phyloP scores from a whole-genome alignment of 2,113 vertebrate genomes.

The Microcebus murinus region DNA sequence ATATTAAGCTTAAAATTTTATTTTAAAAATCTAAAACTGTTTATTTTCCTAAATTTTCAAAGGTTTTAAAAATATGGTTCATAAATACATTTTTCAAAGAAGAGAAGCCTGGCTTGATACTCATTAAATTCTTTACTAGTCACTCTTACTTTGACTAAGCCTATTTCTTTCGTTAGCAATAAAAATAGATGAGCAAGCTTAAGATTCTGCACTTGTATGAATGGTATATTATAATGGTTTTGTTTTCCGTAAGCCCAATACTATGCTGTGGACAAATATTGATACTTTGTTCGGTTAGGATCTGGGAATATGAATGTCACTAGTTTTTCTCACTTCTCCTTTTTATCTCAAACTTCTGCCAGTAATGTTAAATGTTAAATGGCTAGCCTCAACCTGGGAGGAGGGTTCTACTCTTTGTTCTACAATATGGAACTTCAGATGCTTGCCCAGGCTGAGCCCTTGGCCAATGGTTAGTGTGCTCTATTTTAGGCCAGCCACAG shows the following conservation, averaged over 20 bases:
- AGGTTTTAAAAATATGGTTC: not conserved
- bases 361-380: not conserved
- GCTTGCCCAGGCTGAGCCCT: not conserved
- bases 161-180: conserved; percentile 21
- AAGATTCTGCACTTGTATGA: not conserved
- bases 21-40: conserved; percentile 11
- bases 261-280: not conserved
- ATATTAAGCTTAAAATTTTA: not conserved
- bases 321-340: not conserved
- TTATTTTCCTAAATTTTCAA: not conserved
- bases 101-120: not conserved
- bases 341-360: not conserved
- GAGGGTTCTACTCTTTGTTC: not conserved
- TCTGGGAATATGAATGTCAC: not conserved
- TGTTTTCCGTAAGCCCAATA: not conserved
- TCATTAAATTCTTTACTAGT: not conserved
- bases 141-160: not conserved
- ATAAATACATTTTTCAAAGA: not conserved
- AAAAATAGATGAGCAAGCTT: conserved; percentile 20
- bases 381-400: not conserved
- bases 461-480: not conserved
- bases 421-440: not conserved
- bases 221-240: not conserved
- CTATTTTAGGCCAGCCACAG: not conserved
- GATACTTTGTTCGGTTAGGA: not conserved